phyloP scores from a whole-genome alignment of 2,113 vertebrate genomes.

The Gasterosteus aculeatus region DNA sequence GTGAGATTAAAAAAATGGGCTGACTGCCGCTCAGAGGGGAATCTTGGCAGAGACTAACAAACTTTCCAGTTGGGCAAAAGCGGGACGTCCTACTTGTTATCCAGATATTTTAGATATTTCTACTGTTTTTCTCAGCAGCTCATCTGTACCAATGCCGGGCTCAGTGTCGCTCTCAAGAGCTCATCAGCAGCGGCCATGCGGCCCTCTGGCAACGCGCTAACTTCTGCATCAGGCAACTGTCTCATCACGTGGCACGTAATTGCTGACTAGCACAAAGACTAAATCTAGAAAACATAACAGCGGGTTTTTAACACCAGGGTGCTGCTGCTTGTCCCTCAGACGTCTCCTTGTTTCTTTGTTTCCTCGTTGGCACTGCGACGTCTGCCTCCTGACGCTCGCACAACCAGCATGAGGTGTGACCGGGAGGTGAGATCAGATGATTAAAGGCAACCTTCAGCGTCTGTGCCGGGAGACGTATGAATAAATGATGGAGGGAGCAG shows the following conservation, averaged over 20 bases:
- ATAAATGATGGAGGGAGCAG: slow-evolving; percentile 79
- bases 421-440: slow-evolving; percentile 65
- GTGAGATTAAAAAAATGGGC: slow-evolving; percentile 62
- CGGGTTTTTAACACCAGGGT: background rate
- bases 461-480: slow-evolving; percentile 72
- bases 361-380: slow-evolving; percentile 1
- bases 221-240: background rate
- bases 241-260: background rate
- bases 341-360: slow-evolving; percentile 55
- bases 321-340: background rate
- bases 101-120: background rate
- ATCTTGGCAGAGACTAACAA: slow-evolving; percentile 46
- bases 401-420: slow-evolving; percentile 41
- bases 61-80: slow-evolving; percentile 29
- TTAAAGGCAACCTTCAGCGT: slow-evolving; percentile 72
- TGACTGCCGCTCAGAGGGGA: slow-evolving; percentile 21
- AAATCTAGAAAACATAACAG: background rate
- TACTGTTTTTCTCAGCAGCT: background rate
- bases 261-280: background rate
- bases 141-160: background rate
- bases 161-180: background rate
- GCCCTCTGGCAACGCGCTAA: background rate
- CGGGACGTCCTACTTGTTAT: background rate
- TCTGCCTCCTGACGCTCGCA: slow-evolving; percentile 17
- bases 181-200: background rate